These are phyloP conservation scores for Syndactyla subalaris DNA, from an alignment of 2,797 vertebrate genomes.

Conservation along the genomic window DNA sequence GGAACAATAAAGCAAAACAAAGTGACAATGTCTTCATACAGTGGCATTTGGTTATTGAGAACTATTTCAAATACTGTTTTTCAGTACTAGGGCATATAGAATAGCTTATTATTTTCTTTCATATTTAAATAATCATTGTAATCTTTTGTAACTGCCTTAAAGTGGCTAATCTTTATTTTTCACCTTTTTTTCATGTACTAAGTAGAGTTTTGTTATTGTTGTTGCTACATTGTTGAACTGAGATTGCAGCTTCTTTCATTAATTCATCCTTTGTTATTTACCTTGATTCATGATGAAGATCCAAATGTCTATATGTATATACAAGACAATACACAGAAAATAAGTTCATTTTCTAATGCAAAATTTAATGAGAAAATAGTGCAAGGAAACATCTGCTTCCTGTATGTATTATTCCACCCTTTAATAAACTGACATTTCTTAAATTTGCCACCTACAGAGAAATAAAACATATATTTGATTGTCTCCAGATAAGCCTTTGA, in stretches of 20 bases:
- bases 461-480: slow-evolving; percentile 9
- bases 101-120: neutral
- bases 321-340: neutral
- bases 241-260: neutral
- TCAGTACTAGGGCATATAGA: neutral
- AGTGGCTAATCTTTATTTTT: neutral
- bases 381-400: neutral
- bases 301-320: neutral
- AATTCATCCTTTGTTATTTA: slow-evolving; percentile 27
- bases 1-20: neutral
- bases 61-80: neutral
- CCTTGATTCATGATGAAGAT: neutral
- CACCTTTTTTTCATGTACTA: neutral
- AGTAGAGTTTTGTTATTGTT: neutral
- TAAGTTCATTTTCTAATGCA: neutral
- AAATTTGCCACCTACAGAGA: neutral
- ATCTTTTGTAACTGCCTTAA: neutral
- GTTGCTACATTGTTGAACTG: neutral
- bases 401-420: neutral
- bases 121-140: neutral
- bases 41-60: neutral
- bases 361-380: slow-evolving; percentile 28
- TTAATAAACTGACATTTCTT: slow-evolving; percentile 2
- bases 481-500: neutral
- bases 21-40: neutral